Conservation (phyloP, 1,140 invertebrate species). For the Lepidurus arcticus region DNA sequence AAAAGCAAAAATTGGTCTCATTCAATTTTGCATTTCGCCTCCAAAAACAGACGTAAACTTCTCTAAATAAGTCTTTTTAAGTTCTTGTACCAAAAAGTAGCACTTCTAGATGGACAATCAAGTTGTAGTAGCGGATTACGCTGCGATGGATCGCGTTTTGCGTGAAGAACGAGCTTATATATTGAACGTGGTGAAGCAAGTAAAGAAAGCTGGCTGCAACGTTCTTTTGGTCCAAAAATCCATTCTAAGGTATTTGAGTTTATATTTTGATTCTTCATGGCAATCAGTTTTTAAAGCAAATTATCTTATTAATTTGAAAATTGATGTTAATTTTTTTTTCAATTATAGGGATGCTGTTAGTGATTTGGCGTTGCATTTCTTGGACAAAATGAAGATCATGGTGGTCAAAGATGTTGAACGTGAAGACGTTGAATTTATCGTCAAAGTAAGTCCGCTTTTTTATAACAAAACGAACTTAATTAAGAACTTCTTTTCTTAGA, state of each 20-base stretch:
- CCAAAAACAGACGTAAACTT: constrained; percentile 93
- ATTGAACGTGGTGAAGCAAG: constrained; percentile 97
- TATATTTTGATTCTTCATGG: not conserved
- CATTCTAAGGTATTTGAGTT: constrained; percentile 68
- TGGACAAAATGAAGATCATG: constrained; percentile 99
- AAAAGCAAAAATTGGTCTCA: constrained; percentile 97
- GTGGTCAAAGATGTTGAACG: constrained; percentile 97
- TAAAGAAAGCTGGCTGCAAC: constrained; percentile 97
- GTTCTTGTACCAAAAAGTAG: constrained; percentile 2
- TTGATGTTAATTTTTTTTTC: constrained; percentile 29
- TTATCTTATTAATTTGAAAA: not conserved
- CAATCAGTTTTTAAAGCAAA: not conserved
- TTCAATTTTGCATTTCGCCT: constrained; percentile 99
- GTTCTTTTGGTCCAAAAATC: constrained; percentile 98
- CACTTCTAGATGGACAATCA: constrained; percentile 49
- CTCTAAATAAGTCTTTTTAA: not conserved
- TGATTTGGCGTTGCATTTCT: constrained; percentile 94
- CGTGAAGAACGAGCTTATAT: constrained; percentile 98
- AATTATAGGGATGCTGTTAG: constrained; percentile 79
- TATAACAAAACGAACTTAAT: not conserved
- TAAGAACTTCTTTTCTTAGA: constrained; percentile 47
- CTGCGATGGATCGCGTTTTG: constrained; percentile 98
- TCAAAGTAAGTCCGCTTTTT: constrained; percentile 58
- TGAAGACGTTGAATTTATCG: constrained; percentile 95
- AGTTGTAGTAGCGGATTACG: constrained; percentile 95